Evolutionary conservation across 2,797 vertebrate genomes (phyloP), one percentile per base, ranked within the genome.

Genomic region (Amniataba percoides): DNA sequence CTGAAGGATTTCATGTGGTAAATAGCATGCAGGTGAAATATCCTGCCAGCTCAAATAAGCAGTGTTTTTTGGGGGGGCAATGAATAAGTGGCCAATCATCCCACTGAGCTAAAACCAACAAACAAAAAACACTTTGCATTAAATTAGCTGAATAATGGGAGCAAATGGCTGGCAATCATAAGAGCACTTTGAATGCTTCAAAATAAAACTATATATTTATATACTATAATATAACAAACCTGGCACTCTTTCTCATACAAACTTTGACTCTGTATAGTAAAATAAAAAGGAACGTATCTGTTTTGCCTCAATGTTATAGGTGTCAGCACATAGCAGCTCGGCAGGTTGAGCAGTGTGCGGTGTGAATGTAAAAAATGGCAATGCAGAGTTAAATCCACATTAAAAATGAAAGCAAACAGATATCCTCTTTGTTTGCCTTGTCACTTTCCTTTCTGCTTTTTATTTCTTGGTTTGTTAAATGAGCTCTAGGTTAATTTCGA

Each of bases 1-100:
- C 52, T 65, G 70, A 82, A 59, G 53, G 45, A 83, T 82, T 78
- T 71, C 21, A 73, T 51, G 25, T 59, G 42, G 27, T 65, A 60
- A 78, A 86, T 81, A 21, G 64, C 25, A 80, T 65, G 27, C 48
- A 62, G 53, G 63, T 75, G 27, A 53, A 66, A 66, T 48, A 21
- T 56, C 27, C 25, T 42, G 56, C 71, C 68, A 2, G 7, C n/a
- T 73, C 12, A 56, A 63, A 55, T 7, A 8, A 68, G n/a, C 2
- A 19, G 7, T 10, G 3, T 6, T 59, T 31, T 31, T 31, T 31
- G 27, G 27, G 3, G 27, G 27, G 46, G 19, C 21, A 31, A 3
- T 23, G 39, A 72, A 51, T 49, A 51, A 39, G 66, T 34, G 6
- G 18, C n/a, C 40, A 40, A 39, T 62, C 34, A 36, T 42, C 40